phyloP scores from a whole-genome alignment of 2,113 vertebrate genomes.

The Oriolus oriolus region DNA sequence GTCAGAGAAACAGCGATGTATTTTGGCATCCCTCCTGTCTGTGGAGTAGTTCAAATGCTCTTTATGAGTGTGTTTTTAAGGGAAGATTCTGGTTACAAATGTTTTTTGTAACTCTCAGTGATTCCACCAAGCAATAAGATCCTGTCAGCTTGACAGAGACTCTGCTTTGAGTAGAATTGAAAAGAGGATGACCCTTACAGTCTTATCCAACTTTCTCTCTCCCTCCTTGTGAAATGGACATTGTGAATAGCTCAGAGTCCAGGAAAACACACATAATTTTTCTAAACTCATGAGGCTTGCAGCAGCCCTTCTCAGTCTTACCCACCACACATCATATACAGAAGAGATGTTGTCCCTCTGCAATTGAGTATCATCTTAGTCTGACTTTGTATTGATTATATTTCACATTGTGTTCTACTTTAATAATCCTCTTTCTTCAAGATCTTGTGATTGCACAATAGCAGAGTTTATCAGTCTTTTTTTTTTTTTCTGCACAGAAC shows the following conservation, averaged over 20 bases:
- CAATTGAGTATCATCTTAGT: neutral
- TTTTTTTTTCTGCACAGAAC: neutral
- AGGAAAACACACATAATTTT: neutral
- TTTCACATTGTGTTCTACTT: constrained; percentile 40
- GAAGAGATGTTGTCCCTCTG: neutral
- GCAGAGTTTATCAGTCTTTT: constrained; percentile 1
- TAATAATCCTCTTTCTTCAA: constrained; percentile 60
- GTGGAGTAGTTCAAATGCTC: neutral
- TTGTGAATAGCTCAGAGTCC: neutral
- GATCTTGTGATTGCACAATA: constrained; percentile 41
- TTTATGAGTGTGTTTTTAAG: neutral
- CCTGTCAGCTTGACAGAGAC: neutral
- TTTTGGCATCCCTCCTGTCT: neutral
- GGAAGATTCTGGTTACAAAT: neutral
- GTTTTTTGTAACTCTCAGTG: neutral
- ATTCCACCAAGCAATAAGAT: neutral
- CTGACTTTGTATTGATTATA: neutral
- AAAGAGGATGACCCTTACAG: neutral
- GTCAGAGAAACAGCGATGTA: neutral
- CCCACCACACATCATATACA: too few relatives aligned
- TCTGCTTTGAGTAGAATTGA: neutral
- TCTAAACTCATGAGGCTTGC: neutral
- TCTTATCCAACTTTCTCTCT: neutral
- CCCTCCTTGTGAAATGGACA: neutral
- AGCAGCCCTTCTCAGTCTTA: neutral